Base-by-base conservation (phyloP, 2,113 vertebrate genomes). In the Leptocoma aspasia region DNA sequence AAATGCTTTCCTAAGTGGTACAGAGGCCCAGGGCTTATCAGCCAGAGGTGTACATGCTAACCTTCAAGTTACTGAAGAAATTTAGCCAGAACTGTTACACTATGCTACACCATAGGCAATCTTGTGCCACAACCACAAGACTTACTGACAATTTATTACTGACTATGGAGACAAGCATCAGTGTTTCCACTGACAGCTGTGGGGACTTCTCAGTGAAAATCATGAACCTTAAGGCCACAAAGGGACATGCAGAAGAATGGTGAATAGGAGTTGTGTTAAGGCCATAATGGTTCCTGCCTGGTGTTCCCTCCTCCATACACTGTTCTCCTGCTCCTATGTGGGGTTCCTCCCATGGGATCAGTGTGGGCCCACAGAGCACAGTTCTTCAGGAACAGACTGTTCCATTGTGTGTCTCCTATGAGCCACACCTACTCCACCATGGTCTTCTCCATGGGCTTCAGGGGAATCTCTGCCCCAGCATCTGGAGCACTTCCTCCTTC, bases 261-360 rank as follows among this genome's bases (percentile, higher is more conserved):
- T 5, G 15, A 76, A 27, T 37, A 33, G 16, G 19, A n/a, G 8
- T 7, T 73, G 20, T 39, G 24, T 45, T 79, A 0, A 0, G 9
- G 63, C 45, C 33, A 13, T 30, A 45, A 30, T 4, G 4, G 19
- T 39, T 69, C 15, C 11, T 69, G 27, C 60, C 21, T 73, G 30
- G 16, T 3, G 0, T 31, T 60, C 6, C 33, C 37, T 79, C 14
- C 22, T 52, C 17, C 2, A 5, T 4, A 30, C 3, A 3, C 33
- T 60, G 19, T 50, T 82, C 15, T 12, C 6, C 37, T 70, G 19
- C 14, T 65, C 7, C 52, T 37, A 1, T 6, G 0, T 23, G 15
- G 17, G 6, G 4, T 39, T 44, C 23, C 15, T 78, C 54, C 18
- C 28, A 20, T 7, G 15, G 12, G 28, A 22, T 45, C 4, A 73